Base-by-base conservation (phyloP, 2,797 vertebrate genomes). In the Syngnathus acus region DNA sequence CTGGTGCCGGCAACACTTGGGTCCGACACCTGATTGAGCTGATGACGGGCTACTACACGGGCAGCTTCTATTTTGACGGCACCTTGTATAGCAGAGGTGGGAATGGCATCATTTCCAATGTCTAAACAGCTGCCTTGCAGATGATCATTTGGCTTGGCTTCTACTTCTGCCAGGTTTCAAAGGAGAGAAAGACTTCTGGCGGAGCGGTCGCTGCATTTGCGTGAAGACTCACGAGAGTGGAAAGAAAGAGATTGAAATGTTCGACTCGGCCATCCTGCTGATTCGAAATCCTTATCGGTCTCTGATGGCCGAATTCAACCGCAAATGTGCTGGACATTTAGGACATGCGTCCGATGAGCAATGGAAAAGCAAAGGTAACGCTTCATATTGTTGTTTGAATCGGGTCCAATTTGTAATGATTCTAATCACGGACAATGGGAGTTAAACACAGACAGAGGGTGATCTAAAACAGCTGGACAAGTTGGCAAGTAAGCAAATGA, bases 161-260 rank as follows among this genome's bases (percentile, higher is more conserved):
- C 26, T 75, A 71, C 37, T 26, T 65, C 45, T 67, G 13, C 66
- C 78, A 99, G 97, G 96, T 74, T 99, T 99, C 77, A 98, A 97
- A 89, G 97, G 97, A 0, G 97, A 99, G 87, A 99, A 98, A 80
- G 96, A 98, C 82, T 96, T 95, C 82, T 99, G 97, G 97, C 93
- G 93, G 87, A 98, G 95, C 0, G 92, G 94, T 48, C 92, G 97
- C 66, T 98, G 94, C 70, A 93, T 99, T 85, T 98, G 96, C 1
- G 91, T 99, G 54, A 99, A 99, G 87, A 98, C 96, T 4, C 97
- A 99, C 0, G 97, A 99, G 86, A 99, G 97, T 0, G 94, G 97
- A 32, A 92, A 90, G 86, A 93, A 92, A 0, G 96, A 99, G 77
- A 95, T 98, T 0, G 94, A 97, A 73, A 95, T 96, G 93, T 99